Evolutionary conservation across 2,797 vertebrate species (phyloP).

Genomic region (Pangasius krempfi): DNA sequence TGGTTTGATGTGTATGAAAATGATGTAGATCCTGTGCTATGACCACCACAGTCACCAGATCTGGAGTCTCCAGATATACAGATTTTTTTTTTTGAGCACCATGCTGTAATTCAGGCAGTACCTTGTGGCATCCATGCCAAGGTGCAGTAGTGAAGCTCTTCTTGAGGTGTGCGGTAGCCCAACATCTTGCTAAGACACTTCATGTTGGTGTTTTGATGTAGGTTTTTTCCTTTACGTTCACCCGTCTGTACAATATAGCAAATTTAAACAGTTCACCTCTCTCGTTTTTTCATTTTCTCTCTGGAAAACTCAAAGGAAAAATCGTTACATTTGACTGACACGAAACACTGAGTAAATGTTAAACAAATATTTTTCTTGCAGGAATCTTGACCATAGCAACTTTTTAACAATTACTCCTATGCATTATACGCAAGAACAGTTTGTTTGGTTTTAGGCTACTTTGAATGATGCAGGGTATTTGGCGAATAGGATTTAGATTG

Average conservation of each 20-base stretch:
- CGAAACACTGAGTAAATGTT: neutral
- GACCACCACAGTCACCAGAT: neutral
- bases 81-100: neutral
- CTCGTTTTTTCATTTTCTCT: neutral
- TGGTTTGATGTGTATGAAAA: neutral
- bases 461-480: neutral
- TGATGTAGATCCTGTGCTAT: neutral
- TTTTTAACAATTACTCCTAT: neutral
- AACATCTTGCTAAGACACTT: neutral
- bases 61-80: too few relatives aligned
- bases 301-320: neutral
- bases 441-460: neutral
- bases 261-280: neutral
- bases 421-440: neutral
- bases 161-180: neutral
- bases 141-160: neutral
- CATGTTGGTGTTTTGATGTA: neutral
- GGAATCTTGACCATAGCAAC: neutral
- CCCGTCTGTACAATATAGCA: neutral
- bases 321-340: neutral
- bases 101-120: neutral
- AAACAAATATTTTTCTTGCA: neutral
- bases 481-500: neutral
- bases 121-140: neutral
- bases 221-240: too few relatives aligned